Evolutionary conservation across 2,113 vertebrate species (phyloP).

Genomic region (Fulica atra): DNA sequence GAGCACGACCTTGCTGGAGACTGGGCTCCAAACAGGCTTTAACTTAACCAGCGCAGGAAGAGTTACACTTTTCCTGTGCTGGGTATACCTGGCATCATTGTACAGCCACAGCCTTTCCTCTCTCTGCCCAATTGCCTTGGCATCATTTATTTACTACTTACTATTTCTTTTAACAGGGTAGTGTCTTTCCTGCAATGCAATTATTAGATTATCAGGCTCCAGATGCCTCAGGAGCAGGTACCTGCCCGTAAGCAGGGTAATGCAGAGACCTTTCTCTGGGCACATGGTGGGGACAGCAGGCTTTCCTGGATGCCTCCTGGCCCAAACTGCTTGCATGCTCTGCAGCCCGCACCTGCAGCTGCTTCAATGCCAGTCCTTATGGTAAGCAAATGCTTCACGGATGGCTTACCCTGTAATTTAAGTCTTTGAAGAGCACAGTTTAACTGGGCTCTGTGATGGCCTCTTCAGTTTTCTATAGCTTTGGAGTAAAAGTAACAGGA

Average conservation of each 20-base stretch:
- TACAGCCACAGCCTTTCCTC: not conserved
- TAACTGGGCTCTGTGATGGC: rapidly evolving
- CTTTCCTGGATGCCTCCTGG: not conserved
- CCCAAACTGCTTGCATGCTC: not conserved
- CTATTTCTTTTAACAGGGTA: not conserved
- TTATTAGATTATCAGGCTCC: rapidly evolving
- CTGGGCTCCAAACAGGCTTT: not conserved
- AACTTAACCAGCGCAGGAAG: not conserved
- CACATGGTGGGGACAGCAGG: not conserved
- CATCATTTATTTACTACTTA: not conserved
- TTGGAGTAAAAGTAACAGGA: rapidly evolving
- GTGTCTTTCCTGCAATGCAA: not conserved
- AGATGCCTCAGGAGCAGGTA: not conserved
- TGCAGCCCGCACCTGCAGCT: not conserved
- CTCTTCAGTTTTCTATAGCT: not conserved
- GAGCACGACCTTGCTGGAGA: not conserved
- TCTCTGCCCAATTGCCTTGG: not conserved
- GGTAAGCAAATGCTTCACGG: not conserved
- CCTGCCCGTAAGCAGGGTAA: not conserved
- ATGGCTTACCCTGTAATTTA: not conserved
- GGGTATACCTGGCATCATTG: not conserved
- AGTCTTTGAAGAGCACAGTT: not conserved
- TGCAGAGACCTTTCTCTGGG: not conserved
- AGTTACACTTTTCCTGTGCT: not conserved
- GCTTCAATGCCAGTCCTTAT: not conserved